These are phyloP conservation scores for Lophochroa leadbeateri DNA, from an alignment of 2,113 vertebrate species.

Conservation along the genomic window DNA sequence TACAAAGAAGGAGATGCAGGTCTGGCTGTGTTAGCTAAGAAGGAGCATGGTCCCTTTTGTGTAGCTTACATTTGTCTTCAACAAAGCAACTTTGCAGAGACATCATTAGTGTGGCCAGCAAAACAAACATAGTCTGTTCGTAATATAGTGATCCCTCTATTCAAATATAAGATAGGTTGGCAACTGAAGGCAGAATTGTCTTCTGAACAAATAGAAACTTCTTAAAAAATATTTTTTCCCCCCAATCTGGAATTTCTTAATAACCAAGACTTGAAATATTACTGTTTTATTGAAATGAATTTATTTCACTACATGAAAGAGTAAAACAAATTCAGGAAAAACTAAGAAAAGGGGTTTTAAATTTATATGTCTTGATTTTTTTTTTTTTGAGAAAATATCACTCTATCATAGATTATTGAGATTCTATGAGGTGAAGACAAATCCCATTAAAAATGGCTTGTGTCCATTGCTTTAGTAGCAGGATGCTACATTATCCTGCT, in stretches of 20 bases:
- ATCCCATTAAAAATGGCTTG: neutral
- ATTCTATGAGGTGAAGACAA: neutral
- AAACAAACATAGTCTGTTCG: neutral
- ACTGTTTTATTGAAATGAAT: neutral
- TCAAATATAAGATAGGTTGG: neutral
- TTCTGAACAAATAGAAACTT: neutral
- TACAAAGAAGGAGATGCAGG: neutral
- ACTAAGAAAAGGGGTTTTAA: fast-evolving
- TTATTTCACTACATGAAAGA: neutral
- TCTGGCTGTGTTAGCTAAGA: neutral
- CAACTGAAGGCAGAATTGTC: neutral
- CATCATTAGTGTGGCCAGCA: neutral
- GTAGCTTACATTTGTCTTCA: neutral
- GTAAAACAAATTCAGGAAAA: neutral
- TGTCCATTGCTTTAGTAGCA: neutral
- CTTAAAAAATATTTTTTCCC: neutral
- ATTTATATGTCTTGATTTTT: neutral
- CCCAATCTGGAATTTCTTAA: neutral
- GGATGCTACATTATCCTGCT: neutral
- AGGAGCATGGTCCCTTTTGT: neutral
- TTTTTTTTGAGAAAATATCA: neutral
- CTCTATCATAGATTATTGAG: neutral
- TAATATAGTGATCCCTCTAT: neutral
- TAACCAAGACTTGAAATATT: neutral
- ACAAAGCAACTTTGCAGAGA: neutral